phyloP scores from a whole-genome alignment of 2,113 vertebrate species.

The Acrocephalus kingi region DNA sequence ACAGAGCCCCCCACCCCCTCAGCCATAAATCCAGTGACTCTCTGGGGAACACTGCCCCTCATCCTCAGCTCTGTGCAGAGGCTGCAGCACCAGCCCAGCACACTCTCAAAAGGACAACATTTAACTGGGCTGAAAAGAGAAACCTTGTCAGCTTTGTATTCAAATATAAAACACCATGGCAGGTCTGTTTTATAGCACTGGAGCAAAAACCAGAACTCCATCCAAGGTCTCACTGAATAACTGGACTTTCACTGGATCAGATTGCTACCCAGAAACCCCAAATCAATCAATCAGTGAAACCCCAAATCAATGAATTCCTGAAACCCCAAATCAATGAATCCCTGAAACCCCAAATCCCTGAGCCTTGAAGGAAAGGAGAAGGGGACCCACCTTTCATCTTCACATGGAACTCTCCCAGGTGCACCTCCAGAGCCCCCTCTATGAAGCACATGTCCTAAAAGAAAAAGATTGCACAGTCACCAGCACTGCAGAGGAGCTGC shows the following conservation, averaged over 20 bases:
- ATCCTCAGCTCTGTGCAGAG: not conserved
- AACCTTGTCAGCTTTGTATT: not conserved
- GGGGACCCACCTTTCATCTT: conserved; percentile 90
- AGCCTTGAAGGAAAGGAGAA: not conserved
- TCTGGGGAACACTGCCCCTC: not conserved
- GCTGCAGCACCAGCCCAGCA: not conserved
- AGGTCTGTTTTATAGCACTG: not conserved
- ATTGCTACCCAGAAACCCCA: not conserved
- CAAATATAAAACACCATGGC: not conserved
- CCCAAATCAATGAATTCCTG: not conserved
- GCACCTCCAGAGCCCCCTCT: conserved; percentile 88
- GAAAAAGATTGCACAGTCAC: not conserved
- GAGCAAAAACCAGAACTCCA: not conserved
- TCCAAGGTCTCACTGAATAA: not conserved
- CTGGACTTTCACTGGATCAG: not conserved
- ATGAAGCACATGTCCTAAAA: conserved; percentile 92
- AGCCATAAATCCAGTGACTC: not conserved
- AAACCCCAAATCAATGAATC: not conserved
- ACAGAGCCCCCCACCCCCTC: not conserved
- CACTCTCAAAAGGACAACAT: not conserved
- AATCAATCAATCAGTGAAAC: not conserved
- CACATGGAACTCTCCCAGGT: conserved; percentile 91
- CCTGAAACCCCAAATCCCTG: not conserved
- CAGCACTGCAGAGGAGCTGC: not conserved
- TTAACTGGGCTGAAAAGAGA: not conserved